Evolutionary conservation across 2,113 vertebrate genomes (phyloP), one percentile per base, ranked within the genome.

Genomic region (Etia nguti): DNA sequence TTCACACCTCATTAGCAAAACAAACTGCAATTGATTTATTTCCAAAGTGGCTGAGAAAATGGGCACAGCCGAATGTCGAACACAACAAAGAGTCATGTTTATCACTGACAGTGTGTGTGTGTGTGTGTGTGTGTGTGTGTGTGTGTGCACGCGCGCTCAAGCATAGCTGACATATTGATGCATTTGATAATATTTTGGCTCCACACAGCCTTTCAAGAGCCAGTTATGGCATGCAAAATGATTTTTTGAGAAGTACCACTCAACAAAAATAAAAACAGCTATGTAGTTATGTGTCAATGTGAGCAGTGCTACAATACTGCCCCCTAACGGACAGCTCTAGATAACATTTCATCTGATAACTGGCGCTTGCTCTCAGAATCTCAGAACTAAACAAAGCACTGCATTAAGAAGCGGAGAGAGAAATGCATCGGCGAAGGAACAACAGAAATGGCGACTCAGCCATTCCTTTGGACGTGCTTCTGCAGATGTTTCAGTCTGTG

Each of bases 1-100:
- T 96, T 95, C 93, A 93, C 95, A 96, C 89, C 92, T 95, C 95
- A 94, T 95, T 96, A 96, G 89, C 68, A 79, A 88, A 92, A 92
- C 79, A 93, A 82, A 93, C 89, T 60, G 83, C 50, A 70, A 75
- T 48, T 90, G 92, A 95, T 92, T 92, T 90, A 89, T 90, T 88
- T 89, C 84, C 84, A 88, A 73, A 90, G 54, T 73, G 8, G 60
- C 6, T 29, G 81, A 88, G 80, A 83, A 77, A 92, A 79, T 31
- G 36, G 70, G 82, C 43, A 86, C 10, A 85, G 56, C 50, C 80
- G 86, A 88, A 83, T 52, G 82, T 12, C 81, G 73, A 85, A 54
- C 41, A 43, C 62, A 22, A 65, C 43, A 88, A 59, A 38, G 43
- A 84, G 56, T 55, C 70, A 55, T 59, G 85, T 36, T 57, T 81